These are phyloP conservation scores for Poeciliopsis retropinna DNA, from an alignment of 2,113 vertebrate species.

Conservation along the genomic window DNA sequence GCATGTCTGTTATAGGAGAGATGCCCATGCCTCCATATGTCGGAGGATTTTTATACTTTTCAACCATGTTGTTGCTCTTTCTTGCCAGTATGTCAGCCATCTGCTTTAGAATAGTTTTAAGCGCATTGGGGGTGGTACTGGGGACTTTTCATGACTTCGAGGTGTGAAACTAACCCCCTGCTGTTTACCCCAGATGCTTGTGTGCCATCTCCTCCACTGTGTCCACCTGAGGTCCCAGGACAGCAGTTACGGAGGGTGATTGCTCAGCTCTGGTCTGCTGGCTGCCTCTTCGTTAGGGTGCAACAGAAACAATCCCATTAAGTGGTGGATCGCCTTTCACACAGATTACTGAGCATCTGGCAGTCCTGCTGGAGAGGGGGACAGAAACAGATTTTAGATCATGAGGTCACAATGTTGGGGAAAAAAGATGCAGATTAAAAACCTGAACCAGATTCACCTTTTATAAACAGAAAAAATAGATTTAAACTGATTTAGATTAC, in stretches of 20 bases:
- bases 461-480: no score
- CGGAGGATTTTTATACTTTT: conserved; percentile 63
- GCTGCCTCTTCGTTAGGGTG: conserved; percentile 76
- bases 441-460: no score
- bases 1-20: conserved; percentile 31
- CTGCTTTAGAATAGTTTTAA: conserved; percentile 69
- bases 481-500: no score
- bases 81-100: conserved; percentile 74
- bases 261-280: conserved; percentile 67
- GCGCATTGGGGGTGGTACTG: conserved; percentile 44
- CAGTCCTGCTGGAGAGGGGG: conserved; percentile 67
- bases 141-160: conserved; percentile 60
- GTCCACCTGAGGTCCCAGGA: conserved; percentile 79
- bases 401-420: no score
- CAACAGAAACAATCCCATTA: conserved; percentile 82
- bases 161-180: conserved; percentile 60
- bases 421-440: no score
- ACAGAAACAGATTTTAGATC: conserved; percentile 40
- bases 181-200: not conserved
- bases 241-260: conserved; percentile 70
- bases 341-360: conserved; percentile 82
- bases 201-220: conserved; percentile 46
- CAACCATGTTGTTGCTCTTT: conserved; percentile 59
- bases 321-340: conserved; percentile 80
- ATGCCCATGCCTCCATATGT: conserved; percentile 68